phyloP scores from a whole-genome alignment of 1,140 invertebrate genomes.

The Neotoxoptera formosana region DNA sequence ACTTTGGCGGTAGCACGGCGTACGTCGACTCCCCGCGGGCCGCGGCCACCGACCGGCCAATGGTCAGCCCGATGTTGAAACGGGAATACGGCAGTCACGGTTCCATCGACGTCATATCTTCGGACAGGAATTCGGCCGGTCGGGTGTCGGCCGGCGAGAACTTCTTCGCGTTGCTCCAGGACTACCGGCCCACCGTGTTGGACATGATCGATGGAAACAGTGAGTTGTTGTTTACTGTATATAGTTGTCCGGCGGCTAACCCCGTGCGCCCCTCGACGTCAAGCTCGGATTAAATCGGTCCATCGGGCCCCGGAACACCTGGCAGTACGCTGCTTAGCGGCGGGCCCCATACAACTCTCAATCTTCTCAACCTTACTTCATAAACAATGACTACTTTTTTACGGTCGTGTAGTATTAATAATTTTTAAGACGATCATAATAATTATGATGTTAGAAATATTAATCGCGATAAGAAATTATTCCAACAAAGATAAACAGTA shows the following conservation, averaged over 20 bases:
- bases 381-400: not conserved
- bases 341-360: not conserved
- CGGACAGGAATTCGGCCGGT: conserved; percentile 60
- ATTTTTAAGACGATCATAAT: too few relatives aligned
- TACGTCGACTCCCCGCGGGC: conserved; percentile 32
- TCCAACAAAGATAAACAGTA: too few relatives aligned
- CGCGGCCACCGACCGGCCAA: not conserved
- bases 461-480: too few relatives aligned
- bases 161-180: conserved; percentile 83
- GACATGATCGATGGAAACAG: conserved; percentile 59
- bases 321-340: too few relatives aligned
- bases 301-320: not conserved
- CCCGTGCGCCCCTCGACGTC: too few relatives aligned
- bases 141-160: conserved; percentile 68
- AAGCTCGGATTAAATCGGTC: not conserved
- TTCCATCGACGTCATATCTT: conserved; percentile 72
- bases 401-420: not conserved
- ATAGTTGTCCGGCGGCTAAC: not conserved
- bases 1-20: conserved; percentile 17
- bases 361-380: not conserved
- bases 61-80: conserved; percentile 62
- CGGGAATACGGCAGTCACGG: conserved; percentile 72
- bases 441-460: too few relatives aligned
- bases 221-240: not conserved
- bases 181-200: conserved; percentile 70